Conservation (phyloP, 2,113 vertebrate species). For the Psilopsiagon aurifrons region DNA sequence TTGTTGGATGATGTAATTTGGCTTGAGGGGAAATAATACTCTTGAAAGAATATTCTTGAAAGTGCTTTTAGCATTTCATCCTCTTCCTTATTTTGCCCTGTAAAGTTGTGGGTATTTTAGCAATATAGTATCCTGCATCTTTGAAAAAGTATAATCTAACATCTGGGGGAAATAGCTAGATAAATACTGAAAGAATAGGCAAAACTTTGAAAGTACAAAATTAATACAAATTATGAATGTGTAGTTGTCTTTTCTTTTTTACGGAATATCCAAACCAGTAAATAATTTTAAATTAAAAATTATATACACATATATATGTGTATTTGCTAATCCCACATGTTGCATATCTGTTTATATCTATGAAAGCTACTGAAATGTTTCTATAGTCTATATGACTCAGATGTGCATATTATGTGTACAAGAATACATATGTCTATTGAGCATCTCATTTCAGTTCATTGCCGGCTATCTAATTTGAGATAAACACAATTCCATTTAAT, state of each 20-base stretch:
- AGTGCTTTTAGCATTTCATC: not conserved
- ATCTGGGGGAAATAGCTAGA: not conserved
- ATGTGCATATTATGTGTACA: not conserved
- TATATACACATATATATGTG: not conserved
- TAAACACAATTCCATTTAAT: slow-evolving; percentile 13
- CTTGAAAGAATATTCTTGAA: not conserved
- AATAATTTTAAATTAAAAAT: not conserved
- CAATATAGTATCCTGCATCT: not conserved
- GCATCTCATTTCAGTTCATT: not conserved
- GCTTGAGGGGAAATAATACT: not conserved
- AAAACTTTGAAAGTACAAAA: not conserved
- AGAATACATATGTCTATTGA: not conserved
- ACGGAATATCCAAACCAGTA: not conserved
- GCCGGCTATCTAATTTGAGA: not conserved
- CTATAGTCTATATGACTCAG: not conserved
- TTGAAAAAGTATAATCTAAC: not conserved
- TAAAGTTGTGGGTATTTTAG: not conserved
- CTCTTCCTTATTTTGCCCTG: not conserved
- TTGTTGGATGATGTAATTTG: not conserved
- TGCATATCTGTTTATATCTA: not conserved
- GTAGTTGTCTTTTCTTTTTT: not conserved
- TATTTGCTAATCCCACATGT: not conserved
- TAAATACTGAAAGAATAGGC: not conserved
- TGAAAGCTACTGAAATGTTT: not conserved
- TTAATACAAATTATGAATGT: not conserved